A percentile compares a stretch with the other conserved stretches of the same genome.
Evolutionary conservation across 2,888 invertebrate species (phyloP).

Genomic region (Atherix ibis): DNA sequence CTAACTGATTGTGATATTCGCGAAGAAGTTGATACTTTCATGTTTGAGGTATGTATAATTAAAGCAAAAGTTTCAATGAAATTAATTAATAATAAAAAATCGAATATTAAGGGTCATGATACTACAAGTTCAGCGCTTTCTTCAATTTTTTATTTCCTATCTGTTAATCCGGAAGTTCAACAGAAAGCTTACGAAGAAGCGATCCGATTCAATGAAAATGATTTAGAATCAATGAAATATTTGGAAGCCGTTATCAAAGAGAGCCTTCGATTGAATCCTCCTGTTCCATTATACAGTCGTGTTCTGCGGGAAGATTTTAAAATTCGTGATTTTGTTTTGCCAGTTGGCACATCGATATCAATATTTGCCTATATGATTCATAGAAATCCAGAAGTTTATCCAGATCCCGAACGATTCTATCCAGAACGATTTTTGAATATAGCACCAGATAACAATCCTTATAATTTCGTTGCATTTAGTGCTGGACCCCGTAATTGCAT

Average conservation of each 20-base stretch:
- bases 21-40: constrained; percentile 41
- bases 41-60: constrained; percentile 32
- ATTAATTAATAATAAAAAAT: too few relatives aligned
- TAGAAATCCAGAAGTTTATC: constrained; percentile 33
- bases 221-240: constrained; percentile 33
- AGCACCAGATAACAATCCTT: constrained; percentile 23
- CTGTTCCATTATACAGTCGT: constrained; percentile 36
- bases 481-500: constrained; percentile 29
- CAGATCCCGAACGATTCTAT: constrained; percentile 31
- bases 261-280: constrained; percentile 38
- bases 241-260: constrained; percentile 43
- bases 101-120: constrained; percentile 35
- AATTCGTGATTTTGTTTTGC: constrained; percentile 29
- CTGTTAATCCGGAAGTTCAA: constrained; percentile 35
- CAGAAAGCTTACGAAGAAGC: constrained; percentile 32
- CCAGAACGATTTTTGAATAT: constrained; percentile 25
- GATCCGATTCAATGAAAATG: constrained; percentile 23
- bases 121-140: constrained; percentile 39
- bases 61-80: too few relatives aligned
- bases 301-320: constrained; percentile 31
- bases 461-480: constrained; percentile 26
- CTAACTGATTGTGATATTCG: constrained; percentile 36
- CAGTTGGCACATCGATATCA: constrained; percentile 28
- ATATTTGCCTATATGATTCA: constrained; percentile 33
- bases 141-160: constrained; percentile 36